phyloP scores from a whole-genome alignment of 1,140 invertebrate genomes.

The Pseudobourletiella spinata region DNA sequence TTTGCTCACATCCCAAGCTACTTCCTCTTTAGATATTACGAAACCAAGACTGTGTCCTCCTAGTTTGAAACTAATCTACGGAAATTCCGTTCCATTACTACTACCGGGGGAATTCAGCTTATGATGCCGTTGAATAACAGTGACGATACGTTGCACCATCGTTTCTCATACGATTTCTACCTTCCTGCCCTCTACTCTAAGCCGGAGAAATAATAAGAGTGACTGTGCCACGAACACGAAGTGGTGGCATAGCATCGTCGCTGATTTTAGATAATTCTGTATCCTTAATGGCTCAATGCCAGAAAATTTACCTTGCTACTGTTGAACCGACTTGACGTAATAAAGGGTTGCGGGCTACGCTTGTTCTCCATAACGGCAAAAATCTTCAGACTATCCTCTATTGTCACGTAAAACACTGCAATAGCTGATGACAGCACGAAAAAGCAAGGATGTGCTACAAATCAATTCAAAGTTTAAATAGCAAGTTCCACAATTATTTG shows the following conservation, averaged over 20 bases:
- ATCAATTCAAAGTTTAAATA: not conserved
- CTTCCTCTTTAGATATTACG: not conserved
- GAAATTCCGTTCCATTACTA: no score
- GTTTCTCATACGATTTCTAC: no score
- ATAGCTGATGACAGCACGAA: not conserved
- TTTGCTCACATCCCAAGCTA: not conserved
- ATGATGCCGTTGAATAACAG: not conserved
- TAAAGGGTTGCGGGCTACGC: not conserved
- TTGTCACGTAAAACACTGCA: not conserved
- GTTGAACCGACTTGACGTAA: not conserved
- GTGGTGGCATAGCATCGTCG: no score
- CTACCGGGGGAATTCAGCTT: no score
- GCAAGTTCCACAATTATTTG: no score
- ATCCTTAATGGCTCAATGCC: no score
- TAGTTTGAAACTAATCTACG: not conserved
- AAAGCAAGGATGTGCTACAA: slow-evolving; percentile 1
- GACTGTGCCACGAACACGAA: no score
- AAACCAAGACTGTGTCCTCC: not conserved
- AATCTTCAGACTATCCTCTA: not conserved
- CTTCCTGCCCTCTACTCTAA: no score
- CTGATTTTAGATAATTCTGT: no score
- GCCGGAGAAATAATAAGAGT: no score
- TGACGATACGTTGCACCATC: not conserved
- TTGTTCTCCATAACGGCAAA: not conserved
- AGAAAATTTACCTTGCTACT: not conserved